These are phyloP conservation scores for Halocynthia aurantium DNA, from an alignment of 23 tunicate species.

Conservation along the genomic window DNA sequence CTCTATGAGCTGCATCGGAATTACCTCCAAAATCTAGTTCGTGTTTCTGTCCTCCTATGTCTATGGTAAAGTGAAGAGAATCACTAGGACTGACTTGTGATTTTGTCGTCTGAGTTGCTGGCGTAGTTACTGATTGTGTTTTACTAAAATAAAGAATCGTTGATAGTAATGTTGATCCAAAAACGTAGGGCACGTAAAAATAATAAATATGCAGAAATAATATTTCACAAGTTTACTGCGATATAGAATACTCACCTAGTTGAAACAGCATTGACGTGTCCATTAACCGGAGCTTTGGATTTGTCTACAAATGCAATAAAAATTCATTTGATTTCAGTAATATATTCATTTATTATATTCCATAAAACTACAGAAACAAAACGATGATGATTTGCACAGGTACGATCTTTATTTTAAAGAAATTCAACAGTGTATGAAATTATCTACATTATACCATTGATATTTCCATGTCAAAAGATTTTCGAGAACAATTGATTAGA, in stretches of 20 bases:
- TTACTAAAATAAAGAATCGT: not conserved
- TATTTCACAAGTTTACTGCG: not conserved
- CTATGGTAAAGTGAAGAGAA: slow-evolving; percentile 44
- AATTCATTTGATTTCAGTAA: not conserved
- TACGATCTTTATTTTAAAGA: no score
- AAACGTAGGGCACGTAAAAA: no score
- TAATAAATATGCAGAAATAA: no score
- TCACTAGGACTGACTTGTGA: not conserved
- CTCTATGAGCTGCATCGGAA: no score
- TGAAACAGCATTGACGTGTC: slow-evolving; percentile 8
- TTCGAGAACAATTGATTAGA: no score
- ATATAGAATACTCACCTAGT: slow-evolving; percentile 15
- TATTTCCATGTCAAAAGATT: no score
- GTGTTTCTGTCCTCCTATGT: slow-evolving; percentile 68
- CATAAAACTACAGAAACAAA: no score
- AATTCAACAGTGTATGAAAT: no score
- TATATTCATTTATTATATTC: no score
- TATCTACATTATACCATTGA: no score
- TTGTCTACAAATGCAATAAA: not conserved
- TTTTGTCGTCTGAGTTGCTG: not conserved
- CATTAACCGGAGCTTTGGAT: slow-evolving; percentile 15
- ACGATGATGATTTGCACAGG: no score
- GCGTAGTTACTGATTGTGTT: not conserved
- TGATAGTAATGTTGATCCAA: not conserved
- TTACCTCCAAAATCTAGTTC: slow-evolving; percentile 50